Base-by-base conservation (phyloP, 2,888 invertebrate genomes). In the Melangyna quadrimaculata region DNA sequence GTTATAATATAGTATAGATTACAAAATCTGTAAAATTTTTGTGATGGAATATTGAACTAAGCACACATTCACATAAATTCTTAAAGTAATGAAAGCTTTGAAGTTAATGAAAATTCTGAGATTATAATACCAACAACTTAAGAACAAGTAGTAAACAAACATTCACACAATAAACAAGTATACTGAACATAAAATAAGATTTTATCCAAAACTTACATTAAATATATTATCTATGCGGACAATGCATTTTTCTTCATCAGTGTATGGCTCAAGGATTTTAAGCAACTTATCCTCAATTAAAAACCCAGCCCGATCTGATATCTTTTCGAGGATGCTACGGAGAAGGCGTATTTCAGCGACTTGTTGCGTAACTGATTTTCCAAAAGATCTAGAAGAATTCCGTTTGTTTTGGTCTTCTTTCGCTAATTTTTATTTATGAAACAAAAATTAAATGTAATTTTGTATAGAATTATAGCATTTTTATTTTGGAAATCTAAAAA, bases 141-240 rank as follows among this genome's bases (percentile, higher is more conserved):
- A 32, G 3, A 10, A 32, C n/a, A n/a, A n/a, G n/a, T 32, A 32
- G 9, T 8, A 29, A 29, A 6, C 8, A 7, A 9, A 29, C 7
- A 32, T 32, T 32, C 32, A 8, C 9, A 35, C 35, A 14, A 35
- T 35, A 35, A 35, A 35, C 3, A 10, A 14, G n/a, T n/a, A 37
- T 37, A 14, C 12, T 14, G 5, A 5, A n/a, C 14, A 17, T 7
- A 43, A 17, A 40, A 3, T 9, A 19, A 45, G 17, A 17, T 43
- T 17, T 24, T 22, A 7, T 14, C n/a, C n/a, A 45, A 17, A 61
- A 87, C 73, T 88, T 87, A 89, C 96, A 91, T 94, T 94, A 91
- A 97, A 96, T 84, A 96, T 95, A 84, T 95, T 95, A 89, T 96
- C 96, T 70, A 97, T 92, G 69, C 94, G 94, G 78, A 97, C 95